phyloP scores from a whole-genome alignment of 1,140 invertebrate genomes.

The Chelonus insularis region DNA sequence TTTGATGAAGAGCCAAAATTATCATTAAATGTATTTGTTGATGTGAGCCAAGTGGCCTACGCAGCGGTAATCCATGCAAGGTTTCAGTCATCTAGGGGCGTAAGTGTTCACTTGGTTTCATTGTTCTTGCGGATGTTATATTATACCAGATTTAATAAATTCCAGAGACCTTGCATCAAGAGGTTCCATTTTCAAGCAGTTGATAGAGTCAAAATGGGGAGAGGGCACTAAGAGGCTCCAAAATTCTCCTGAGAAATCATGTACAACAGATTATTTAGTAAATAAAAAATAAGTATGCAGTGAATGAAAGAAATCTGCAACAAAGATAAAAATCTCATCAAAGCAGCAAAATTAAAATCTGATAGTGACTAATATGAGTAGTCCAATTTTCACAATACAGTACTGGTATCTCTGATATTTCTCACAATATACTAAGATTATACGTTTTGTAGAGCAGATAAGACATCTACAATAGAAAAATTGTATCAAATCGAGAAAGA shows the following conservation, averaged over 20 bases:
- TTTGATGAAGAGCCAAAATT: not conserved
- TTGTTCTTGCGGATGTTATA: slow-evolving; percentile 43
- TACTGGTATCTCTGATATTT: too few relatives aligned
- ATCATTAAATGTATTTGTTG: slow-evolving; percentile 39
- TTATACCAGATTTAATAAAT: slow-evolving; percentile 48
- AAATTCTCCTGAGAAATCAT: slow-evolving; percentile 28
- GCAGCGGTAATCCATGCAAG: slow-evolving; percentile 38
- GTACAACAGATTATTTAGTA: slow-evolving; percentile 3
- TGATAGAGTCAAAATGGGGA: slow-evolving; percentile 49
- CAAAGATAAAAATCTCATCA: too few relatives aligned
- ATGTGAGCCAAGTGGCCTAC: slow-evolving; percentile 38
- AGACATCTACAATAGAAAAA: too few relatives aligned
- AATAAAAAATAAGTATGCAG: slow-evolving; percentile 26
- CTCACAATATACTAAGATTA: too few relatives aligned
- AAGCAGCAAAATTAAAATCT: too few relatives aligned
- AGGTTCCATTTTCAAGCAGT: slow-evolving; percentile 40
- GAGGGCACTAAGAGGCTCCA: slow-evolving; percentile 48
- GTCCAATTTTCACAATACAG: too few relatives aligned
- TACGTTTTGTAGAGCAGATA: too few relatives aligned
- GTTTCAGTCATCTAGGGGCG: not conserved
- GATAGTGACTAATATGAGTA: too few relatives aligned
- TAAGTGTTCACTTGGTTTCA: slow-evolving; percentile 33
- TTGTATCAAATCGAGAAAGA: too few relatives aligned
- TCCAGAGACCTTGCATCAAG: slow-evolving; percentile 53
- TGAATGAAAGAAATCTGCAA: slow-evolving; percentile 29